phyloP scores from a whole-genome alignment of 1,140 invertebrate genomes.

The Trachymyrmex cornetzi region DNA sequence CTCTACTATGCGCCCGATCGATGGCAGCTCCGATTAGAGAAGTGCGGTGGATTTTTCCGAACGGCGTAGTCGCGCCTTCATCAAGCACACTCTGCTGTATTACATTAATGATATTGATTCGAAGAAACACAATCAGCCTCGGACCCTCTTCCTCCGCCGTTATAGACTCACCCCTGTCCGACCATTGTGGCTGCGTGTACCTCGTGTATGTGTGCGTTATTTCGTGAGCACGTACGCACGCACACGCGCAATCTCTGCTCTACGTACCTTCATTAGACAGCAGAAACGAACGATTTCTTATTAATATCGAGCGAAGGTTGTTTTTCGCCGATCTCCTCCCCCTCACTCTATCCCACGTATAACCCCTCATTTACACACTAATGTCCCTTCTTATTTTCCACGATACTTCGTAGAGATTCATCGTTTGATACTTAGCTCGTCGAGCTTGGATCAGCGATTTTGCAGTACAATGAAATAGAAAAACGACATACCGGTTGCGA shows the following conservation, averaged over 20 bases:
- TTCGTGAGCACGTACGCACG: constrained; percentile 1
- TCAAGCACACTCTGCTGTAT: constrained; percentile 83
- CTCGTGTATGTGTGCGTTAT: constrained; percentile 28
- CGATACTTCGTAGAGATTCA: constrained; percentile 74
- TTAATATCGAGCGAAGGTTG: constrained; percentile 79
- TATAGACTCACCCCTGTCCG: constrained; percentile 20
- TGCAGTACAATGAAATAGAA: constrained; percentile 47
- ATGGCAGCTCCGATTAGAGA: constrained; percentile 62
- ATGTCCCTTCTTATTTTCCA: constrained; percentile 71
- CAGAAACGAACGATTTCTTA: constrained; percentile 77
- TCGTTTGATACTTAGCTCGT: constrained; percentile 75
- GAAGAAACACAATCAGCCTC: constrained; percentile 81
- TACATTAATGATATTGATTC: constrained; percentile 85
- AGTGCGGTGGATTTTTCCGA: constrained; percentile 63
- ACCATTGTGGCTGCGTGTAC: background rate
- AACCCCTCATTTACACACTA: constrained; percentile 80
- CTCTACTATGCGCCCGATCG: constrained; percentile 17
- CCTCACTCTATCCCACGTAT: constrained; percentile 39
- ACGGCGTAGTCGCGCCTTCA: constrained; percentile 78
- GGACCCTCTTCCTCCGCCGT: background rate
- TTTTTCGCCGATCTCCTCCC: constrained; percentile 67
- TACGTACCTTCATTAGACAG: constrained; percentile 71
- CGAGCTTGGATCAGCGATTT: constrained; percentile 62
- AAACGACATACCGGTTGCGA: constrained; percentile 16
- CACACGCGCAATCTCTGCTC: constrained; percentile 54